Base-by-base conservation (phyloP, 2,888 invertebrate species). In the Rotaria magnacalcarata region DNA sequence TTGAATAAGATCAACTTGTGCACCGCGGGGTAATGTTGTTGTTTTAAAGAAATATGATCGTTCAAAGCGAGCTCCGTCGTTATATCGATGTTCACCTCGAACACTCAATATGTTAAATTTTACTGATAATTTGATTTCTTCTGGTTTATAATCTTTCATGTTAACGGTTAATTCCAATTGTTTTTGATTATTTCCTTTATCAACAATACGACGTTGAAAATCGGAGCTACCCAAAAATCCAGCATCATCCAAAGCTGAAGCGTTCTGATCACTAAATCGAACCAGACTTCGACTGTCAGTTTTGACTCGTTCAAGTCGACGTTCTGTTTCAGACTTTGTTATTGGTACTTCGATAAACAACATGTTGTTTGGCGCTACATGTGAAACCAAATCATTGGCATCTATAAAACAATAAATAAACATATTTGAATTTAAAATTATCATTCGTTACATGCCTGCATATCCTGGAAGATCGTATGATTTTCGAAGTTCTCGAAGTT, bases 381-480 rank as follows among this genome's bases (percentile, higher is more conserved):
- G 10, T 4, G 50, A 50, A 27, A 24, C 24, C 27, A 84, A 52
- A 14, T 41, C 50, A 52, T 24, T 52, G 4, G 84, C 27, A 34
- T 67, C 67, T 67, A 67, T 54, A 56, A 56, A 56, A 5, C 24
- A 8, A 56, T 24, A 0, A 7, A 24, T 56, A 24, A 24, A 24
- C 0, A 24, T 21, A 24, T 56, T 56, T 24, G 24, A 8, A 10
- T 24, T 8, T 0, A 24, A 6, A 56, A 10, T 34, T 34, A 34
- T 34, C 1, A 24, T 56, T 5, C 24, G 2, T 24, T 8, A 56
- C 56, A 24, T 56, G 24, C 56, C 84, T 43, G 41, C 85, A 85
- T 85, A 75, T 21, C 54, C 54, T 41, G 85, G 85, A 27, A 85
- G 27, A 43, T 85, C 54, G 21, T 58, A 85, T 16, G 54, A 41